Percentiles rank a stretch among this genome's conserved stretches.
These are phyloP conservation scores for Pygmarrhopalites habei DNA, from an alignment of 1,140 invertebrate species.

Conservation along the genomic window DNA sequence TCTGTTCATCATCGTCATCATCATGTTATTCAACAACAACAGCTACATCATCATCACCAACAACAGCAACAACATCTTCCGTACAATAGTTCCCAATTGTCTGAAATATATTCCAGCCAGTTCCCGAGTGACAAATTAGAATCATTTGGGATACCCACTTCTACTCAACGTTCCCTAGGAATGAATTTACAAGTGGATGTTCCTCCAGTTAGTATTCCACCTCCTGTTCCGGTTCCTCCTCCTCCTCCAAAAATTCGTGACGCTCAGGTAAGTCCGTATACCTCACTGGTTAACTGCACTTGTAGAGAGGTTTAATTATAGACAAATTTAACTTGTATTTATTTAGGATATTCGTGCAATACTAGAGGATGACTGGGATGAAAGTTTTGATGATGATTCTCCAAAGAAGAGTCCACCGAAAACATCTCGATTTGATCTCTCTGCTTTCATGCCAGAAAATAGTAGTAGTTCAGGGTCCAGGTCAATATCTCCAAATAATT, in stretches of 20 bases:
- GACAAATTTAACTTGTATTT: too few species aligned
- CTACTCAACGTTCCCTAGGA: too few species aligned
- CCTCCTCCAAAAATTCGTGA: not conserved
- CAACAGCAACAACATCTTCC: slow-evolving; percentile 3
- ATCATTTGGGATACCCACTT: not conserved
- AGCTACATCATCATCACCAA: slow-evolving; percentile 13
- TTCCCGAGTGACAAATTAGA: too few species aligned
- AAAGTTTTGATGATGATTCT: slow-evolving; percentile 34
- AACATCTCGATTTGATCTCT: slow-evolving; percentile 34
- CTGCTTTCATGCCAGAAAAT: slow-evolving; percentile 26
- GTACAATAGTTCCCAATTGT: not conserved
- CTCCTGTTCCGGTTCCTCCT: not conserved
- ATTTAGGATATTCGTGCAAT: slow-evolving; percentile 39
- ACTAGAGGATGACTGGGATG: slow-evolving; percentile 39
- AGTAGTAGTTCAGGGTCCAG: not conserved
- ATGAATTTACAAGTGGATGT: not conserved
- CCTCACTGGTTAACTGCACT: too few species aligned
- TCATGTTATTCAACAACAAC: not conserved
- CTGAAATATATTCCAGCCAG: not conserved
- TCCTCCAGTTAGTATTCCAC: not conserved
- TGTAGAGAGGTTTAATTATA: too few species aligned
- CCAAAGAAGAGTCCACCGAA: slow-evolving; percentile 29
- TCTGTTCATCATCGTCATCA: slow-evolving; percentile 1
- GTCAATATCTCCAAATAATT: not conserved
- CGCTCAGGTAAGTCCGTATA: too few species aligned